Evolutionary conservation across 53 echinoderm and acorn worm species (phyloP).

Genomic region (Echinarachnius parma): DNA sequence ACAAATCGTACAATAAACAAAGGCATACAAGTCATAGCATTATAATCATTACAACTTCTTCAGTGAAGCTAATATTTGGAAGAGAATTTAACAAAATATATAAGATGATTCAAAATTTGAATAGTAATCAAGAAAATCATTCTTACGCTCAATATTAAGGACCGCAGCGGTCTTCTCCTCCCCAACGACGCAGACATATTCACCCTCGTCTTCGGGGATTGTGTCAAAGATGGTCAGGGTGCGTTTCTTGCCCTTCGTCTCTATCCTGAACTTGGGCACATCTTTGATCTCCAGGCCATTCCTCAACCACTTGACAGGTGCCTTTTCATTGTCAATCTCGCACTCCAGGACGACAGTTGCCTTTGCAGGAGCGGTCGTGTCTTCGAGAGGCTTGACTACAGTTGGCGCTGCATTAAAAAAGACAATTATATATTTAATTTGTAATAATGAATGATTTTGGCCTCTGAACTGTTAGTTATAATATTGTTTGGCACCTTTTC

Average conservation of each 20-base stretch:
- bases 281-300: constrained; percentile 63
- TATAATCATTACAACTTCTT: too few relatives aligned
- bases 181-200: constrained; percentile 71
- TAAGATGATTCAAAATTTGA: too few relatives aligned
- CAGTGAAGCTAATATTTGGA: too few relatives aligned
- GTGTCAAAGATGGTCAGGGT: constrained; percentile 69
- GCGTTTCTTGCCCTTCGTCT: constrained; percentile 68
- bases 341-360: constrained; percentile 55
- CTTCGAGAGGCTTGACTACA: constrained; percentile 19
- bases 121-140: too few relatives aligned
- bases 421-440: background rate
- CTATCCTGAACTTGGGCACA: constrained; percentile 37
- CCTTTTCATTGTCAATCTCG: constrained; percentile 75
- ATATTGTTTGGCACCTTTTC: background rate
- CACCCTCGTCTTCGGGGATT: constrained; percentile 72
- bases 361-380: constrained; percentile 2
- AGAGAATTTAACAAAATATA: too few relatives aligned
- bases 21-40: too few relatives aligned
- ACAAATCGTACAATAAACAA: too few relatives aligned
- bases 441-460: background rate
- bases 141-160: constrained; percentile 80
- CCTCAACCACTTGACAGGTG: constrained; percentile 71
- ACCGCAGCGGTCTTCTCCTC: constrained; percentile 73
- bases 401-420: constrained; percentile 17
- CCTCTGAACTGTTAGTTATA: background rate